These are phyloP conservation scores for Hyaena hyaena DNA, from an alignment of 2,113 vertebrate genomes.

Conservation along the genomic window DNA sequence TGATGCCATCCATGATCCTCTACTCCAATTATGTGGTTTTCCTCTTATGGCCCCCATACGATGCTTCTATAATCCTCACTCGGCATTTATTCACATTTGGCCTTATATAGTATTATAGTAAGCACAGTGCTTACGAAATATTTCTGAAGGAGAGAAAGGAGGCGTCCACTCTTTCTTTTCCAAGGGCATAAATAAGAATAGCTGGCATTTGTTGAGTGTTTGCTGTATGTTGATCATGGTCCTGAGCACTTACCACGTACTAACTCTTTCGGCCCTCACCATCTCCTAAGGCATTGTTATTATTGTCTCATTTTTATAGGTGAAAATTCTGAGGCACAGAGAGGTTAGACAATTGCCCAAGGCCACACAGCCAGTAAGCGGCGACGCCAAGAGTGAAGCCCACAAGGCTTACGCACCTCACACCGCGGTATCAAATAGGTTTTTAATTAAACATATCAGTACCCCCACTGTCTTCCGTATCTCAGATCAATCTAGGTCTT, in stretches of 20 bases:
- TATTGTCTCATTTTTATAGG: background rate
- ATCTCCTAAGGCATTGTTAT: background rate
- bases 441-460: conserved; percentile 47
- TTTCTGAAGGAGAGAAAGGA: conserved; percentile 37
- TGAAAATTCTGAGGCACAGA: conserved; percentile 44
- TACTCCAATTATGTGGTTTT: background rate
- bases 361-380: background rate
- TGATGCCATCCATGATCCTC: background rate
- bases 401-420: background rate
- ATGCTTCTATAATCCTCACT: background rate
- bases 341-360: conserved; percentile 29
- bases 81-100: background rate
- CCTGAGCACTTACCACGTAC: background rate
- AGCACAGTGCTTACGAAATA: background rate
- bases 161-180: background rate
- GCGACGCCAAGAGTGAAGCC: background rate
- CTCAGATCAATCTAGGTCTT: background rate
- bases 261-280: background rate
- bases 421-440: background rate
- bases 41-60: background rate
- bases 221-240: background rate
- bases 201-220: background rate
- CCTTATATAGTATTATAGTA: background rate
- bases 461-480: conserved; percentile 21
- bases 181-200: background rate